Conservation (phyloP, 1,140 invertebrate genomes). For the Epicauta chinensis region DNA sequence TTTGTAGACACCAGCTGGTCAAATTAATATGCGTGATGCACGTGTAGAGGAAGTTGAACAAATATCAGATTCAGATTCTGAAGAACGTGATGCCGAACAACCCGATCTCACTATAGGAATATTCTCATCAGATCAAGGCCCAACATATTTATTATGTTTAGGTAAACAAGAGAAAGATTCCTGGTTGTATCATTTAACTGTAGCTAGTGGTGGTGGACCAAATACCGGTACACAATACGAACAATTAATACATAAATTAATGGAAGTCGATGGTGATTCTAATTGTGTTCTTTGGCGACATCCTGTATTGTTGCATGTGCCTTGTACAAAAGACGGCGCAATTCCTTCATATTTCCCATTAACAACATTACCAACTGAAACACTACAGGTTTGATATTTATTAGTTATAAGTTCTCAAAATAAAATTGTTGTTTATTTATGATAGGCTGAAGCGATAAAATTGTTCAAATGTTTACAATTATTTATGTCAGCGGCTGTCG, state of each 20-base stretch:
- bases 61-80: conserved; percentile 85
- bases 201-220: conserved; percentile 85
- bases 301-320: conserved; percentile 74
- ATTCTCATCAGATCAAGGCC: conserved; percentile 83
- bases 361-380: conserved; percentile 38
- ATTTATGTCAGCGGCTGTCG: conserved; percentile 89
- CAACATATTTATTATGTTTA: conserved; percentile 85
- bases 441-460: conserved; percentile 88
- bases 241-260: conserved; percentile 87
- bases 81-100: conserved; percentile 73
- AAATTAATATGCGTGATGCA: conserved; percentile 92
- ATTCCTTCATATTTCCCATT: conserved; percentile 42
- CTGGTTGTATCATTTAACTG: conserved; percentile 91
- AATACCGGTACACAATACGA: conserved; percentile 92
- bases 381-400: conserved; percentile 32
- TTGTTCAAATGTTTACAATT: conserved; percentile 92
- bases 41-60: conserved; percentile 91
- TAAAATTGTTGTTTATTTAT: conserved; percentile 46
- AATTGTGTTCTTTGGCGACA: conserved; percentile 92
- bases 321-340: conserved; percentile 41
- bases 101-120: conserved; percentile 82
- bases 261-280: conserved; percentile 92
- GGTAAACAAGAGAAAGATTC: conserved; percentile 86
- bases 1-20: conserved; percentile 78
- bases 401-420: not conserved